A percentile compares a stretch with the other conserved stretches of the same genome.
Evolutionary conservation across 1,140 invertebrate genomes (phyloP).

Genomic region (Maconellicoccus hirsutus): DNA sequence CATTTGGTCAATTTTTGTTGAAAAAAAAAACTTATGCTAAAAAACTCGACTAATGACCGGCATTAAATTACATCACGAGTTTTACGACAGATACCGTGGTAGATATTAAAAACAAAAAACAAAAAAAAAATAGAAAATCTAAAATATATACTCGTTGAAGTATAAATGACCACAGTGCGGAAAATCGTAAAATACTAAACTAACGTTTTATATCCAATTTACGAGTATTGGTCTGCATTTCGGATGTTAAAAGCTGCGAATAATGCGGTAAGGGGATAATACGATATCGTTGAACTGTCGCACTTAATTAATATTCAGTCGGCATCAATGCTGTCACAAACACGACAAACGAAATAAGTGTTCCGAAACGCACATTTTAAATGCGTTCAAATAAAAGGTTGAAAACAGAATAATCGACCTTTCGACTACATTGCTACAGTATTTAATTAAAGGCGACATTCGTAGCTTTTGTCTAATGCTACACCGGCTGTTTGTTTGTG

Average conservation of each 20-base stretch:
- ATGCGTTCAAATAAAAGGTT: conserved; percentile 14
- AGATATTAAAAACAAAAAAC: no score
- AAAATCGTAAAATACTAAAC: no score
- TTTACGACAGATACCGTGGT: no score
- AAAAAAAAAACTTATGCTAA: no score
- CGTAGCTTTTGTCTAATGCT: background rate
- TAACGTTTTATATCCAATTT: background rate
- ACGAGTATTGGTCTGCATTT: background rate
- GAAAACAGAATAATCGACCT: conserved; percentile 19
- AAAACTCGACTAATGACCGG: no score
- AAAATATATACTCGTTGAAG: no score
- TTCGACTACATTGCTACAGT: conserved; percentile 15
- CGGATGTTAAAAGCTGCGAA: background rate
- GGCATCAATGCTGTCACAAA: conserved; percentile 7
- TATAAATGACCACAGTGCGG: no score
- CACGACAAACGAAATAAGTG: conserved; percentile 3
- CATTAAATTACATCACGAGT: no score
- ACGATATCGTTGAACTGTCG: background rate
- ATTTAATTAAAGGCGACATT: conserved; percentile 18
- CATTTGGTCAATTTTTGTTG: no score
- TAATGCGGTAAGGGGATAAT: background rate
- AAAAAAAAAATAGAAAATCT: no score
- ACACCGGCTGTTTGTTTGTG: conserved; percentile 5
- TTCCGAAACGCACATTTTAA: background rate
- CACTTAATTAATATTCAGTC: background rate